Percentiles rank a stretch among this genome's conserved stretches.
phyloP scores from a whole-genome alignment of 2,888 invertebrate species.

The Neoscelio sp. region DNA sequence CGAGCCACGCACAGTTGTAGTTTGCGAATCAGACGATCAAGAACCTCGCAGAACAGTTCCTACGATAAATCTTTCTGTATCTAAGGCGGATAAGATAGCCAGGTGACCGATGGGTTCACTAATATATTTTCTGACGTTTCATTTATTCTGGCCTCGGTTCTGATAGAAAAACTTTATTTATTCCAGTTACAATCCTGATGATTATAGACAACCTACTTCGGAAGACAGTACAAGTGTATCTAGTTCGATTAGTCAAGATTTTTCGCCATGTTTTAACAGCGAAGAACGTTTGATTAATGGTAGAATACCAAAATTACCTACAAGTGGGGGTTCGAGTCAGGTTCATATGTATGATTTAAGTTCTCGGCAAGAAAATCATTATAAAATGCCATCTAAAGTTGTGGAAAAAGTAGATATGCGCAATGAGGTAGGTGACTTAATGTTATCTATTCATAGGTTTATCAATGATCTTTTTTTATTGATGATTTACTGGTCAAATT shows the following conservation, averaged over 20 bases:
- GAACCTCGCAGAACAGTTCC: conserved; percentile 70
- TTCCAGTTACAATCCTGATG: conserved; percentile 77
- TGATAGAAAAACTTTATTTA: not conserved
- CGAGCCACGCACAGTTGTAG: conserved; percentile 14
- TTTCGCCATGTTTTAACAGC: conserved; percentile 79
- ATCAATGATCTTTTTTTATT: no score
- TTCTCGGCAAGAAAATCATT: conserved; percentile 75
- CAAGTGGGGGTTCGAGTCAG: conserved; percentile 71
- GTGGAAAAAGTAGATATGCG: conserved; percentile 77
- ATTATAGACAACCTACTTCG: conserved; percentile 76
- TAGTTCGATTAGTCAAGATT: conserved; percentile 78
- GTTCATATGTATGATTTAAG: conserved; percentile 78
- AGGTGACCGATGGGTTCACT: no score
- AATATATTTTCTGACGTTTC: no score
- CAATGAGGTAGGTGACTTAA: conserved; percentile 71
- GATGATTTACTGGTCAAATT: no score
- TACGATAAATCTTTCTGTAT: conserved; percentile 66
- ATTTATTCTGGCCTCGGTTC: no score
- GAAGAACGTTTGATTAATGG: conserved; percentile 61
- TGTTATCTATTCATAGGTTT: no score
- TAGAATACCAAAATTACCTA: conserved; percentile 68
- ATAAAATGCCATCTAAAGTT: conserved; percentile 75
- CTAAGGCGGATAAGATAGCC: conserved; percentile 73
- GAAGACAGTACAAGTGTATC: conserved; percentile 70
- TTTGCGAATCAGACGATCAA: conserved; percentile 69